phyloP scores from a whole-genome alignment of 2,888 invertebrate species.

The Caenorhabditis wallacei region DNA sequence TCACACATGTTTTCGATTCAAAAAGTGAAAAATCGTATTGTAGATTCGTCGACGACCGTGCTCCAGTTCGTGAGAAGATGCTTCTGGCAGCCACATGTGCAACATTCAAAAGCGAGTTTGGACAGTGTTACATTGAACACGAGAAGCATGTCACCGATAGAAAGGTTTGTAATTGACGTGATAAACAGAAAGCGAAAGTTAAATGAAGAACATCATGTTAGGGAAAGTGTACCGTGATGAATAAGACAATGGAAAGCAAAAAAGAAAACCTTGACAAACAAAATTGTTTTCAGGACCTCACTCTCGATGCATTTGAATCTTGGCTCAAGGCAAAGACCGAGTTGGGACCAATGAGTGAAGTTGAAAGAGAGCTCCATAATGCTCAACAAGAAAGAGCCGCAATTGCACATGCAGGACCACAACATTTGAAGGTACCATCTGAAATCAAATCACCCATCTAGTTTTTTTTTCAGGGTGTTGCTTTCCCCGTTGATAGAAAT shows the following conservation, averaged over 20 bases:
- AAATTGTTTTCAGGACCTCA: constrained; percentile 87
- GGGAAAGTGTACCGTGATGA: no score
- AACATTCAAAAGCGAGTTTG: constrained; percentile 96
- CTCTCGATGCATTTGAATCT: constrained; percentile 90
- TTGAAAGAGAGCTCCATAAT: constrained; percentile 83
- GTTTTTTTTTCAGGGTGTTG: constrained; percentile 89
- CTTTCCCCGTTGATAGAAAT: constrained; percentile 91
- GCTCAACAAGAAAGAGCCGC: constrained; percentile 74
- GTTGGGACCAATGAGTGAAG: constrained; percentile 91
- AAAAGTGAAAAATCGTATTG: constrained; percentile 86
- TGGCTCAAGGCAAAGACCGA: constrained; percentile 89
- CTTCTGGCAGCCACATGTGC: constrained; percentile 97
- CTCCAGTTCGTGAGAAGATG: constrained; percentile 94
- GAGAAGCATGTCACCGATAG: constrained; percentile 92
- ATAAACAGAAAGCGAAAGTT: not conserved
- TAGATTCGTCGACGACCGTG: constrained; percentile 95
- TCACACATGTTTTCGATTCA: constrained; percentile 25
- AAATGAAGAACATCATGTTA: not conserved
- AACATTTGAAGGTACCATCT: constrained; percentile 82
- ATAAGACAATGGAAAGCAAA: no score
- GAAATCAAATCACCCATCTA: constrained; percentile 43
- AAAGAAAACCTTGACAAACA: no score
- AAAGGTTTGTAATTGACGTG: constrained; percentile 60
- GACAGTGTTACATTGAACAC: constrained; percentile 93
- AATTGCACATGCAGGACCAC: constrained; percentile 78